Conservation (phyloP, 2,888 invertebrate genomes). For the Xestia ashworthii region DNA sequence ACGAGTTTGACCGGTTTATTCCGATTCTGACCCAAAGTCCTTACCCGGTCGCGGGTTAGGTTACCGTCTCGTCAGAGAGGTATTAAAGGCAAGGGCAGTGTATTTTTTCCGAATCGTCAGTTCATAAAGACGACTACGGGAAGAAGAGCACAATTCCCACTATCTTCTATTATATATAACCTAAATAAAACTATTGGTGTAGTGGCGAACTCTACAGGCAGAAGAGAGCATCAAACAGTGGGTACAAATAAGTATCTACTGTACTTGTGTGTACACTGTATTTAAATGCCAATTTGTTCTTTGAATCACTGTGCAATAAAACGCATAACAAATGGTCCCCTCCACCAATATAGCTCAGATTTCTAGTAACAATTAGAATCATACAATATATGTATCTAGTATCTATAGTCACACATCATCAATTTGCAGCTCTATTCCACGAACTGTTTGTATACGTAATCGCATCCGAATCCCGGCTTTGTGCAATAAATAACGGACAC, state of each 20-base stretch:
- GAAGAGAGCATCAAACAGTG: too few species aligned
- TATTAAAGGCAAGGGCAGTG: background rate
- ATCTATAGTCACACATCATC: constrained; percentile 11
- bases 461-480: constrained; percentile 47
- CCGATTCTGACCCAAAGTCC: too few species aligned
- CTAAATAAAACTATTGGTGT: background rate
- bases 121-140: background rate
- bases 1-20: background rate
- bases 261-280: background rate
- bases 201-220: background rate
- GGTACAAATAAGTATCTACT: too few species aligned
- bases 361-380: constrained; percentile 1
- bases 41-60: too few species aligned
- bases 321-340: background rate
- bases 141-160: background rate
- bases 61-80: background rate
- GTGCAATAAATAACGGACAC: constrained; percentile 49
- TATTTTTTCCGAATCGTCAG: background rate
- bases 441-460: constrained; percentile 60
- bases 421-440: constrained; percentile 37
- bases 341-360: background rate
- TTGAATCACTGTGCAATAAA: background rate
- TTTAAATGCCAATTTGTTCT: background rate
- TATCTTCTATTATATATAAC: too few species aligned
- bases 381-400: background rate